A percentile compares a stretch with the other conserved stretches of the same genome.
Evolutionary conservation across 1,140 invertebrate species (phyloP).

Genomic region (Caenorhabditis latens): DNA sequence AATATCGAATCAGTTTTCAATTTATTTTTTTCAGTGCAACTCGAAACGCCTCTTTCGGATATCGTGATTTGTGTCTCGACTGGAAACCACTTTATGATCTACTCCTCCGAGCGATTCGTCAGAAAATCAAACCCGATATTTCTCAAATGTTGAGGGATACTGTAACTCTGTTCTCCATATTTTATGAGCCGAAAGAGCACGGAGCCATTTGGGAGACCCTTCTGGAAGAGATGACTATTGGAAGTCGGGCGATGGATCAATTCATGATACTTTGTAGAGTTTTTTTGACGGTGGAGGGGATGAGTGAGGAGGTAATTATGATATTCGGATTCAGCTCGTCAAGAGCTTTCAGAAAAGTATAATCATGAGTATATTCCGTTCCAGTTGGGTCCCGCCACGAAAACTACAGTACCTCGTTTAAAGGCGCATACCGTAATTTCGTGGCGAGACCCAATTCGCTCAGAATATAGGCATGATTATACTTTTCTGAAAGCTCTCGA

Average conservation of each 20-base stretch:
- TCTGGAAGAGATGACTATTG: background rate
- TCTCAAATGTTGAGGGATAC: background rate
- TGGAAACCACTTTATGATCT: constrained; percentile 29
- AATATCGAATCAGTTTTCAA: too few relatives aligned
- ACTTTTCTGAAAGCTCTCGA: too few relatives aligned
- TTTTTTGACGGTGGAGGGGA: background rate
- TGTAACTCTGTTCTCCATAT: background rate
- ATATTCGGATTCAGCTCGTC: too few relatives aligned
- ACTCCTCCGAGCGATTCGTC: background rate
- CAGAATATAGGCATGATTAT: too few relatives aligned
- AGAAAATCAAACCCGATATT: constrained; percentile 25
- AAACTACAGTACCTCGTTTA: too few relatives aligned
- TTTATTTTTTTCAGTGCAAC: background rate
- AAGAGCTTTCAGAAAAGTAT: too few relatives aligned
- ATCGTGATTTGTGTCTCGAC: background rate
- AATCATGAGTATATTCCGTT: too few relatives aligned
- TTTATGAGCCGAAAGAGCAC: constrained; percentile 10
- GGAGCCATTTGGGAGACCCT: background rate
- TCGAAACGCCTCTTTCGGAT: background rate
- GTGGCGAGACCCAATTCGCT: too few relatives aligned
- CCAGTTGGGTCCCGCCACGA: too few relatives aligned
- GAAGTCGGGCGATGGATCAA: background rate
- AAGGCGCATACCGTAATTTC: too few relatives aligned
- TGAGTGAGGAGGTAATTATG: background rate
- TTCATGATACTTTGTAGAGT: background rate